A percentile compares a stretch with the other conserved stretches of the same genome.
phyloP scores from a whole-genome alignment of 2,113 vertebrate species.

The Plotosus lineatus region DNA sequence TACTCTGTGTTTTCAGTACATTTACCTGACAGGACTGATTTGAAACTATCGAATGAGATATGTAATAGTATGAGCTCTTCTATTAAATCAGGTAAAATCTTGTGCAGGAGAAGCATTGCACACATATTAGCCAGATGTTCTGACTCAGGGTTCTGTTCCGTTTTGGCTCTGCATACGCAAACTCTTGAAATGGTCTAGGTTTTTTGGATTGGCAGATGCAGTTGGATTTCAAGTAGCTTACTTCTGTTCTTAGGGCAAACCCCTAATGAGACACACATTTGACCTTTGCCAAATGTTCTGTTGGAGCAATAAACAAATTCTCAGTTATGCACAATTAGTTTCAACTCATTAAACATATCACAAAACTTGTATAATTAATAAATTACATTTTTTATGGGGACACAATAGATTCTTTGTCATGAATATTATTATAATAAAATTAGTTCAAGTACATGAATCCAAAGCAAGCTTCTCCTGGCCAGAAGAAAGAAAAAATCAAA shows the following conservation, averaged over 20 bases:
- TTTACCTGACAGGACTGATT: slow-evolving; percentile 39
- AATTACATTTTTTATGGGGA: slow-evolving; percentile 1
- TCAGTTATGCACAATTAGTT: background rate
- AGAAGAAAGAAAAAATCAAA: slow-evolving; percentile 13
- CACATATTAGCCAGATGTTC: slow-evolving; percentile 49
- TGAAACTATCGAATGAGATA: slow-evolving; percentile 45
- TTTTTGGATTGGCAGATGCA: slow-evolving; percentile 30
- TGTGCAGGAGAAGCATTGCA: slow-evolving; percentile 14
- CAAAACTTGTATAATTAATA: background rate
- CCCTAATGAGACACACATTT: slow-evolving; percentile 36
- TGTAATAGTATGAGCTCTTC: slow-evolving; percentile 42
- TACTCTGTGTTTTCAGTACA: slow-evolving; percentile 13
- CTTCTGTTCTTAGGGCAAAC: slow-evolving; percentile 23
- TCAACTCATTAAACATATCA: background rate
- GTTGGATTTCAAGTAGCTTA: slow-evolving; percentile 17
- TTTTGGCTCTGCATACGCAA: slow-evolving; percentile 48
- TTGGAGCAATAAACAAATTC: slow-evolving; percentile 29
- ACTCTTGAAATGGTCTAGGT: slow-evolving; percentile 41
- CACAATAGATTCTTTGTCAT: background rate
- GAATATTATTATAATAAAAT: slow-evolving; percentile 35
- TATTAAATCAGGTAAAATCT: slow-evolving; percentile 17
- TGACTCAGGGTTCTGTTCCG: slow-evolving; percentile 44
- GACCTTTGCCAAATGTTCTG: slow-evolving; percentile 19
- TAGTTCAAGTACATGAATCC: slow-evolving; percentile 7
- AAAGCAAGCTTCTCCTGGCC: slow-evolving; percentile 23